Evolutionary conservation across 2,113 vertebrate species (phyloP).

Genomic region (Prunella fulvescens): DNA sequence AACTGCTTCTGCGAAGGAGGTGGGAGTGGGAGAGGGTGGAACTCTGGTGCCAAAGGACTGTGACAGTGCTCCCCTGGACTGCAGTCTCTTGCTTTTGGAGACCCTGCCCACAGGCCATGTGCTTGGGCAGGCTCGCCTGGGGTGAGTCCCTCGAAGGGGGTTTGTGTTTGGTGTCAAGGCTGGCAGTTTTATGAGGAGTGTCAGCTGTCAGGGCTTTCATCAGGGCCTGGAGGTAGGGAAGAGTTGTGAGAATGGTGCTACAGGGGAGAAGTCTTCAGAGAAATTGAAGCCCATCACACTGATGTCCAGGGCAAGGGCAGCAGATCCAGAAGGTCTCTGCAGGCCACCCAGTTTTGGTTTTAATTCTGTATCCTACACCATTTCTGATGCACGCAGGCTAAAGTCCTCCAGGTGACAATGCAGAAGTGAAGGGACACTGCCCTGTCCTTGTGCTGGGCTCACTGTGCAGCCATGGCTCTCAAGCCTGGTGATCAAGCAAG

Average conservation of each 20-base stretch:
- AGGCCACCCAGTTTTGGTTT: not conserved
- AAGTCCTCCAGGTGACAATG: not conserved
- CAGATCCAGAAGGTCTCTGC: not conserved
- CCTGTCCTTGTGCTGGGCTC: not conserved
- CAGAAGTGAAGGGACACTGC: not conserved
- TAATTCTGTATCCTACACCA: not conserved
- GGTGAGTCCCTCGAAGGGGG: rapidly evolving
- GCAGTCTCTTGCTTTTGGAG: not conserved
- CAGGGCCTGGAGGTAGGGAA: not conserved
- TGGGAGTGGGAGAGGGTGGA: not conserved
- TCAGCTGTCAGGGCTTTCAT: not conserved
- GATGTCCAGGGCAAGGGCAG: not conserved
- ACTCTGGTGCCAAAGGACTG: rapidly evolving
- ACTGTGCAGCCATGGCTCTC: not conserved
- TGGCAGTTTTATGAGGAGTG: not conserved
- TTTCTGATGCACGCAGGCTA: not conserved
- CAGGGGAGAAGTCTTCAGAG: not conserved
- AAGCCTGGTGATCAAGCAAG: not conserved
- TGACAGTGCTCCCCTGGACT: not conserved
- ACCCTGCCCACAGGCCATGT: rapidly evolving
- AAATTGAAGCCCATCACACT: not conserved
- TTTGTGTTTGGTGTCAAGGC: not conserved
- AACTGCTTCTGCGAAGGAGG: not conserved
- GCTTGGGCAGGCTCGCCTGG: not conserved
- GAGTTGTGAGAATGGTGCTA: not conserved